Evolutionary conservation across 1,140 invertebrate genomes (phyloP), one percentile per base, ranked within the genome.

Genomic region (Anoplophora glabripennis): DNA sequence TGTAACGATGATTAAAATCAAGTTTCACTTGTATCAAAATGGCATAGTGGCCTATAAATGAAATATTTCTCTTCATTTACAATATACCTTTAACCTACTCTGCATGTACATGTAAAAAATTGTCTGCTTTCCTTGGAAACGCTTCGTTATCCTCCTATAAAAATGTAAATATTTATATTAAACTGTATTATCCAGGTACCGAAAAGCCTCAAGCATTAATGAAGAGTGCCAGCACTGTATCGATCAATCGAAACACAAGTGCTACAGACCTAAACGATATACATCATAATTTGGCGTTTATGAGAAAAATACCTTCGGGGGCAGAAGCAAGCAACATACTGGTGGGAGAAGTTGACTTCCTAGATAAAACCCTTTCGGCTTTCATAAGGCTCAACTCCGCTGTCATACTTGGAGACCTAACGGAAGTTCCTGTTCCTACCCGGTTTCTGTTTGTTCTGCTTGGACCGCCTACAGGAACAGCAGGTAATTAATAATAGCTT

Each of bases 281-380:
- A 57, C 86, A 89, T 63, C 81, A 93, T 84, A 98, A 98, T 77
- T 88, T 88, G 48, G 86, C 95, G 68, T 98, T 98, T 68, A 95
- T 98, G 93, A 84, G 91, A 38, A 99, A 99, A 81, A 95, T 99
- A 71, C 96, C 96, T n/a, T 84, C 85, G 0, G 96, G 94, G 15
- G 91, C 95, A 0, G 96, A 99, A 78, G 94, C 96, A 1, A 93
- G 93, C 46, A 99, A 98, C 75, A 96, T 99, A 68, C 80, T 99
- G 8, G 94, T 99, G 1, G 97, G 97, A 8, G 96, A 99, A 80
- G 91, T 99, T 3, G 94, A 99, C 75, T 98, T 98, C 75, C 81
- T 99, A 17, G 87, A 94, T 51, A 90, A 93, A 72, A 87, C 92
- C 0, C 76, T 98, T 42, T 92, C 92, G 55, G 95, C 91, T 8